phyloP scores from a whole-genome alignment of 2,888 invertebrate species.

The Patella caerulea region DNA sequence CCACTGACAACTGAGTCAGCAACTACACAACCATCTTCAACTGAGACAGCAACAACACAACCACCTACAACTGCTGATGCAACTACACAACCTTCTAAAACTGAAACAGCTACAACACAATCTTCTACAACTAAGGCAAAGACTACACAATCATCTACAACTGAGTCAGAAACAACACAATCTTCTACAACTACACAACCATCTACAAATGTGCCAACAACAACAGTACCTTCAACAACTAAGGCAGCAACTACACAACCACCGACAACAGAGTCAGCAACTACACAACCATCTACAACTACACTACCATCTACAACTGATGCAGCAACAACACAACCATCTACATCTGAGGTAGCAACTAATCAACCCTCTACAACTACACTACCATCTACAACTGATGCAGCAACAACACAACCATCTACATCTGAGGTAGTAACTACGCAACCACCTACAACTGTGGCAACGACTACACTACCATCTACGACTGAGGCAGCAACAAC shows the following conservation, averaged over 20 bases:
- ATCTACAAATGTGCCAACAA: neutral
- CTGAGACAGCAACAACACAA: neutral
- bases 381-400: neutral
- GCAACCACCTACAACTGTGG: neutral
- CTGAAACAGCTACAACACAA: neutral
- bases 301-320: neutral
- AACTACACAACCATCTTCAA: neutral
- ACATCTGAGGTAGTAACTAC: neutral
- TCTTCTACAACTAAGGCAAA: neutral
- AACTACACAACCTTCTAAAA: neutral
- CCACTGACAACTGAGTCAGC: neutral
- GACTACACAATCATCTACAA: neutral
- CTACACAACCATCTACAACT: slow-evolving; percentile 4
- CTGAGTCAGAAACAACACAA: neutral
- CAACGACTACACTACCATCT: slow-evolving; percentile 13
- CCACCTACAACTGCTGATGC: neutral
- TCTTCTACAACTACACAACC: neutral
- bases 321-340: neutral
- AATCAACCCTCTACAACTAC: slow-evolving; percentile 10
- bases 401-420: neutral
- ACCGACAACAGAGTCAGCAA: neutral
- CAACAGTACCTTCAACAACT: neutral
- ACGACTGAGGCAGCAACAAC: neutral
- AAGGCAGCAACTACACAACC: neutral
- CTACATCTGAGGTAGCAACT: neutral